Percentiles rank a stretch among this genome's conserved stretches.
These are phyloP conservation scores for Thymallus thymallus DNA, from an alignment of 2,113 vertebrate species.

Conservation along the genomic window DNA sequence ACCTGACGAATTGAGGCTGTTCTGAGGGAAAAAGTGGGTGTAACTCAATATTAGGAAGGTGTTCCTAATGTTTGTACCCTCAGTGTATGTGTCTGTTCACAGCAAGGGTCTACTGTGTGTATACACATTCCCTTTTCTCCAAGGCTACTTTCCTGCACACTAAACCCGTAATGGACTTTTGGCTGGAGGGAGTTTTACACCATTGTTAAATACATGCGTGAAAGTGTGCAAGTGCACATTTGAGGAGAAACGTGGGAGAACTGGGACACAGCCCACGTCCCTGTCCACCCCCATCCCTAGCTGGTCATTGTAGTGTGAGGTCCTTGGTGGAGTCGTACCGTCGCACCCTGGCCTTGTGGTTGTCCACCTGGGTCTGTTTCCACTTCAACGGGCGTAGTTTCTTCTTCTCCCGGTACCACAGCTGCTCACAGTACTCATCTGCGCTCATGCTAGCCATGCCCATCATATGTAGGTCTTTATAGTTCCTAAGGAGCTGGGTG, in stretches of 20 bases:
- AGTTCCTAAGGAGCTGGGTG: slow-evolving; percentile 49
- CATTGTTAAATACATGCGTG: no score
- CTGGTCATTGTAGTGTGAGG: slow-evolving; percentile 18
- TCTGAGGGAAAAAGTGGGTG: no score
- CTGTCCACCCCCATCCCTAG: background rate
- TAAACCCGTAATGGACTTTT: no score
- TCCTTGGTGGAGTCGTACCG: slow-evolving; percentile 66
- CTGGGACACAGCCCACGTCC: background rate
- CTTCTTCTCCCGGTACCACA: slow-evolving; percentile 78
- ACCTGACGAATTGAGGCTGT: no score
- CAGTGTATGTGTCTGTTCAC: no score
- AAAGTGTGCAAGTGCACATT: no score
- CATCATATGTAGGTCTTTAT: slow-evolving; percentile 72
- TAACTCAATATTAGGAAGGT: no score
- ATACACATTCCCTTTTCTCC: no score
- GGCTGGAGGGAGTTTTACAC: no score
- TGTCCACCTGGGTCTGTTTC: slow-evolving; percentile 69
- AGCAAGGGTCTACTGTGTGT: no score
- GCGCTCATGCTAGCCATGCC: slow-evolving; percentile 64
- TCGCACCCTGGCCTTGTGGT: slow-evolving; percentile 74
- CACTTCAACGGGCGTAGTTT: slow-evolving; percentile 73
- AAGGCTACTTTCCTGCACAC: no score
- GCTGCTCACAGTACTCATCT: slow-evolving; percentile 78
- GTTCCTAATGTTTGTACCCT: no score
- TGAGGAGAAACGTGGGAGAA: background rate